phyloP scores from a whole-genome alignment of 2,797 vertebrate genomes.

The Sparus aurata region DNA sequence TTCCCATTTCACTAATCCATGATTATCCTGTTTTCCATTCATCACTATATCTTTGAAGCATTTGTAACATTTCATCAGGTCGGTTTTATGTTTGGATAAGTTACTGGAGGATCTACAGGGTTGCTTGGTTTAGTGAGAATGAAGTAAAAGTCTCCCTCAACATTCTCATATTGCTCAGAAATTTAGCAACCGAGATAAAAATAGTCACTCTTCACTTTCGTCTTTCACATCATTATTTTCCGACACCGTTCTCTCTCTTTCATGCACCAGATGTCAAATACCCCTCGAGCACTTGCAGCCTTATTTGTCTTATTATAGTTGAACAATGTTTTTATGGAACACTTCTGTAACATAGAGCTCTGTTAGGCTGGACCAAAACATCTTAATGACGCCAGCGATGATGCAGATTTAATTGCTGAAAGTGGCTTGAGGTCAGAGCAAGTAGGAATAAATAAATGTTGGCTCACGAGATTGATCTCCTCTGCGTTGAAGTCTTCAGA shows the following conservation, averaged over 20 bases:
- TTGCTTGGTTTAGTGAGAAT: not conserved
- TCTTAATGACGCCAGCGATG: not conserved
- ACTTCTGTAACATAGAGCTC: not conserved
- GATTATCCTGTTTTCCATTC: not conserved
- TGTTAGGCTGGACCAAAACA: too few species aligned
- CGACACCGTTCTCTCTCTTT: not conserved
- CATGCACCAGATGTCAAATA: not conserved
- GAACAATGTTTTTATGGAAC: not conserved
- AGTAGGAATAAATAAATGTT: not conserved
- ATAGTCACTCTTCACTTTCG: not conserved
- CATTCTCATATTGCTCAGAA: not conserved
- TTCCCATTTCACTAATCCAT: not conserved
- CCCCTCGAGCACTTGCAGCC: not conserved
- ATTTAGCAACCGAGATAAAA: not conserved
- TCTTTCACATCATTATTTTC: not conserved
- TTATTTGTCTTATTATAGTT: not conserved
- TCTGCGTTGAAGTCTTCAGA: conserved; percentile 99
- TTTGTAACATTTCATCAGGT: not conserved
- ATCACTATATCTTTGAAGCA: not conserved
- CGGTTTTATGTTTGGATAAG: not conserved
- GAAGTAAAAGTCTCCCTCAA: not conserved
- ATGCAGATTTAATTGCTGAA: not conserved
- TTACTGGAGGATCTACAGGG: not conserved
- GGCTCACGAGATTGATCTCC: conserved; percentile 95
- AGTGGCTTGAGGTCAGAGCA: not conserved